These are phyloP conservation scores for Pyxicephalus adspersus DNA, from an alignment of 2,113 vertebrate genomes.

Conservation along the genomic window DNA sequence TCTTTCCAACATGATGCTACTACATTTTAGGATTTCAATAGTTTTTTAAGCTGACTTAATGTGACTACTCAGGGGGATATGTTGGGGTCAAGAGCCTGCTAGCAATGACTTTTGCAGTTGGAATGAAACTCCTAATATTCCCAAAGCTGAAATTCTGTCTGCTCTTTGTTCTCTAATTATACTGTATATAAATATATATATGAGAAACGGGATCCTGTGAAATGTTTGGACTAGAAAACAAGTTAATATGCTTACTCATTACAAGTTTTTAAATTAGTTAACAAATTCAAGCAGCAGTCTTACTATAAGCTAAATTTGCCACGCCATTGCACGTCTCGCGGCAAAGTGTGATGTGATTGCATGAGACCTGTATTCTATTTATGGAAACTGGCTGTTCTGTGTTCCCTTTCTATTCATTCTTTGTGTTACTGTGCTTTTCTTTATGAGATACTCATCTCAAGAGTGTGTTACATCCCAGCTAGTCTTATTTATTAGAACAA, in stretches of 20 bases:
- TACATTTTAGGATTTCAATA: slow-evolving; percentile 37
- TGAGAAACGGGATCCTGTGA: neutral
- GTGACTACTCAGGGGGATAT: slow-evolving; percentile 42
- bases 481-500: too few relatives aligned
- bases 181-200: neutral
- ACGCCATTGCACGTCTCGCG: neutral
- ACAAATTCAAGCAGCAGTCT: neutral
- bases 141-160: slow-evolving; percentile 39
- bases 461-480: too few relatives aligned
- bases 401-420: neutral
- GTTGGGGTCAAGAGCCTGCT: slow-evolving; percentile 42
- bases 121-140: slow-evolving; percentile 24
- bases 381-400: neutral
- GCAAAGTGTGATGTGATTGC: slow-evolving; percentile 13
- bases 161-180: slow-evolving; percentile 28
- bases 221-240: neutral
- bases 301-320: slow-evolving; percentile 14
- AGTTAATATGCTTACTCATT: neutral
- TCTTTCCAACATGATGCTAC: slow-evolving; percentile 55
- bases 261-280: neutral
- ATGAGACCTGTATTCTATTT: slow-evolving; percentile 11
- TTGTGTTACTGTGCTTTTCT: neutral
- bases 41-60: slow-evolving; percentile 40
- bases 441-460: too few relatives aligned
- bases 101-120: slow-evolving; percentile 54